phyloP scores from a whole-genome alignment of 2,888 invertebrate species.

The Lasioglossum pauxillum region DNA sequence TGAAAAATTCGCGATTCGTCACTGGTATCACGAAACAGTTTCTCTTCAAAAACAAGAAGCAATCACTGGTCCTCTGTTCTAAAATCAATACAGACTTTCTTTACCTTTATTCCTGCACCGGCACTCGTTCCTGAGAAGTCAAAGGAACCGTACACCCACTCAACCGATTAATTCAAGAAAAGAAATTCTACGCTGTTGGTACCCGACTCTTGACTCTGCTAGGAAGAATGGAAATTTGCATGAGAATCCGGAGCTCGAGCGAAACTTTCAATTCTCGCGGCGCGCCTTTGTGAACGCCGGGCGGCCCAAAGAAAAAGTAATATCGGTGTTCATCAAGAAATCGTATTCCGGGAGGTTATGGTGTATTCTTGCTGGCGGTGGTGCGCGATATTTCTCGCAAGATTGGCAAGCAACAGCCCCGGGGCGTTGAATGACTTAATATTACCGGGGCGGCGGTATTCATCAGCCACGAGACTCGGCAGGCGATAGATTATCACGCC shows the following conservation, averaged over 20 bases:
- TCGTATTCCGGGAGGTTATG: background rate
- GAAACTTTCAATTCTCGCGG: background rate
- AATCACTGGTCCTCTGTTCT: background rate
- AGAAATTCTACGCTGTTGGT: background rate
- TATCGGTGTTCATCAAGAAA: constrained; percentile 7
- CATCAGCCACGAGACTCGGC: constrained; percentile 1
- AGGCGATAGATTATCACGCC: background rate
- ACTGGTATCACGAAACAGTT: background rate
- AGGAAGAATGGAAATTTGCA: background rate
- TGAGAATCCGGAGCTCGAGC: background rate
- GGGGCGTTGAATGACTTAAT: constrained; percentile 2
- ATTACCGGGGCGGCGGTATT: background rate
- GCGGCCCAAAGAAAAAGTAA: background rate
- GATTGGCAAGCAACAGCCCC: background rate
- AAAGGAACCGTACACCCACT: background rate
- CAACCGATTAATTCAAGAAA: background rate
- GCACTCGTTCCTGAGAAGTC: background rate
- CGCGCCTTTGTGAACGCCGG: background rate
- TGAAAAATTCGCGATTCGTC: background rate
- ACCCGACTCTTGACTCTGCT: background rate
- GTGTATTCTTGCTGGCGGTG: background rate
- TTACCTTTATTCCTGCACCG: background rate
- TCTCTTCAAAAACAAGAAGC: background rate
- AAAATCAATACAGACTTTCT: background rate
- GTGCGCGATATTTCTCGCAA: background rate